phyloP scores from a whole-genome alignment of 2,113 vertebrate species.

The Struthidea cinerea region DNA sequence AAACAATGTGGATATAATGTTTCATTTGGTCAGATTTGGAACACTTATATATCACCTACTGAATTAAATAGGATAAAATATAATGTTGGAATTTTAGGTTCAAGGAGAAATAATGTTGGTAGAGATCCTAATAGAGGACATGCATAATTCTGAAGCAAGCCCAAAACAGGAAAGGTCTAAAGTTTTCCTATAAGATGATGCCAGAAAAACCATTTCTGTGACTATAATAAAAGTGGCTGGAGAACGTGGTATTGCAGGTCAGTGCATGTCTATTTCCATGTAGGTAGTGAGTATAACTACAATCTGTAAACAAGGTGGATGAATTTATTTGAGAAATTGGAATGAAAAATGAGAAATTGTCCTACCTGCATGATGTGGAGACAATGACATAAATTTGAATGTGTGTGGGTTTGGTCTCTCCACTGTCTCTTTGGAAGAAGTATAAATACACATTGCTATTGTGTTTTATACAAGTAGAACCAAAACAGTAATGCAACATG shows the following conservation, averaged over 20 bases:
- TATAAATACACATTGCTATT: neutral
- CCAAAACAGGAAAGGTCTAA: neutral
- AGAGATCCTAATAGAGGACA: neutral
- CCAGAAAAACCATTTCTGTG: neutral
- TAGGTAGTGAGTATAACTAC: neutral
- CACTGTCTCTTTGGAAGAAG: neutral
- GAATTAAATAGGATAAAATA: neutral
- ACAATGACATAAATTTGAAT: neutral
- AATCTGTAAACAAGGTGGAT: neutral
- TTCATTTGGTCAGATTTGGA: neutral
- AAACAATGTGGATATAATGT: neutral
- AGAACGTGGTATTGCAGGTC: neutral
- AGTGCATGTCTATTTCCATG: neutral
- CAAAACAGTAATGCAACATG: neutral
- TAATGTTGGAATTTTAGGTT: neutral
- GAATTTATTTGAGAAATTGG: neutral
- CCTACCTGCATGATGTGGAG: neutral
- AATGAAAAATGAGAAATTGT: neutral
- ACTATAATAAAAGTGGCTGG: neutral
- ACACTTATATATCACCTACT: neutral
- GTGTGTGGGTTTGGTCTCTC: neutral
- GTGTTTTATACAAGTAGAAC: neutral
- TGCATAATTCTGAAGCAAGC: neutral
- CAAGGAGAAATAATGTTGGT: neutral
- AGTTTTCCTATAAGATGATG: neutral